A percentile compares a stretch with the other conserved stretches of the same genome.
Evolutionary conservation across 2,113 vertebrate genomes (phyloP).

Genomic region (Silurus meridionalis): DNA sequence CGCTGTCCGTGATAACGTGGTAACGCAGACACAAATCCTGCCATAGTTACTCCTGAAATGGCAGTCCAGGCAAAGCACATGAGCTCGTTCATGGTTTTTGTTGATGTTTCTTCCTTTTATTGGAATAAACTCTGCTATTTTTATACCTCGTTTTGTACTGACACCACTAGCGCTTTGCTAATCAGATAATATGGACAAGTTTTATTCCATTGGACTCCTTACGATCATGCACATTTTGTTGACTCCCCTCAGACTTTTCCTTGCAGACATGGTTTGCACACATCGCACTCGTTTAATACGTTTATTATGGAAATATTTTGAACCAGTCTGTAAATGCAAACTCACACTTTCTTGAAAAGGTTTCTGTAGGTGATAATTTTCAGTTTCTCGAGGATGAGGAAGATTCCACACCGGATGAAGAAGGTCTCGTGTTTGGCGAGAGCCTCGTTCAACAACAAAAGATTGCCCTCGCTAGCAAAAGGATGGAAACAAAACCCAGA

Average conservation of each 20-base stretch:
- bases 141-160: not conserved
- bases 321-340: not conserved
- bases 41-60: not conserved
- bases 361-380: conserved; percentile 98
- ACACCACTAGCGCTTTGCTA: not conserved
- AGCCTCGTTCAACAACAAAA: conserved; percentile 89
- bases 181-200: no score
- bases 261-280: not conserved
- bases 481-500: not conserved
- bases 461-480: conserved; percentile 85
- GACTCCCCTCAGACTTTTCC: not conserved
- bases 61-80: not conserved
- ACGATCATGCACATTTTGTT: not conserved
- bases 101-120: not conserved
- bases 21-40: not conserved
- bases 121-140: not conserved
- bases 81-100: not conserved
- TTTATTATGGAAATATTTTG: not conserved
- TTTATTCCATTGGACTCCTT: not conserved
- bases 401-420: conserved; percentile 97
- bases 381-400: conserved; percentile 96
- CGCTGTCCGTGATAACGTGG: no score
- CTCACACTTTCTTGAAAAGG: conserved; percentile 99
- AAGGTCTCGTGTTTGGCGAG: conserved; percentile 91
- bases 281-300: not conserved